Evolutionary conservation across 2,797 vertebrate genomes (phyloP), one percentile per base, ranked within the genome.

Genomic region (Lepus oiostolus): DNA sequence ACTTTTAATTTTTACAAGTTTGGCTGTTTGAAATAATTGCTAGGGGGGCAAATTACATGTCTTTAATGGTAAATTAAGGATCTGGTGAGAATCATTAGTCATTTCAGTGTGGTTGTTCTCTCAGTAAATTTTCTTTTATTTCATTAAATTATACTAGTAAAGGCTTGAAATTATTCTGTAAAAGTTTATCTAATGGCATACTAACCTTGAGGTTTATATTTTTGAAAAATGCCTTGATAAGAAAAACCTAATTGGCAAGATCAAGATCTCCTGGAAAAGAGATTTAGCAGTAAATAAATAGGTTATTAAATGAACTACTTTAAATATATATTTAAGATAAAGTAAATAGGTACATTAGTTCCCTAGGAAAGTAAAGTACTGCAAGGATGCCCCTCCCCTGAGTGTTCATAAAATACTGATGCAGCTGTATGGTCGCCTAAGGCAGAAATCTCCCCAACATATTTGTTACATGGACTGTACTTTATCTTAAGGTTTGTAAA

Each of bases 1-100:
- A 52, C 17, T 91, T 91, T 75, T n/a, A 65, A 6, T 35, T 91
- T 94, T 95, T 93, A 71, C 26, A 92, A 74, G 54, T 58, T 85
- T 86, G 60, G 4, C 26, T 79, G 85, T 96, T 93, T 67, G 9
- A 91, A 88, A 76, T 93, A 79, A 74, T 88, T 77, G n/a, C 83
- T 85, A 67, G 76, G 81, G 62, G 54, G 42, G n/a, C 4, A 91
- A 60, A 87, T 74, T 30, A 28, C 22, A 38, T 77, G 54, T 94
- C 62, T 50, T 24, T 63, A 81, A 65, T n/a, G 7, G 62, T 58
- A 90, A 93, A 67, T 93, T 68, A 93, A 86, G 60, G n/a, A 83
- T 65, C 62, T 60, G 2, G n/a, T 38, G 47, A 75, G 42, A 77
- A 62, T 76, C 30, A 9, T 86, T 97, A 91, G 60, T n/a, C 50